Evolutionary conservation across 1,140 invertebrate species (phyloP).

Genomic region (Dryas iulia): DNA sequence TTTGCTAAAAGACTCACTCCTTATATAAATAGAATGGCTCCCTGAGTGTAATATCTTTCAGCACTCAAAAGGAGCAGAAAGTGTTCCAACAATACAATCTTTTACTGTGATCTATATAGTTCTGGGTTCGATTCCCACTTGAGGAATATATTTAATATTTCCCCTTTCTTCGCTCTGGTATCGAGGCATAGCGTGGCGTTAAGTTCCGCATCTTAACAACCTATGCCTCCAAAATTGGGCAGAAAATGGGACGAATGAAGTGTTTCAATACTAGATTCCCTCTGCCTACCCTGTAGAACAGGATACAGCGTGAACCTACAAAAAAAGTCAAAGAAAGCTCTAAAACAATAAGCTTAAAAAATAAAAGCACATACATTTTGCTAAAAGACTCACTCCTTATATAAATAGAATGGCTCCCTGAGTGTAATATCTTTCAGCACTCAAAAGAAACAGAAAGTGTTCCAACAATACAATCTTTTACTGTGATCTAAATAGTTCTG

Average conservation of each 20-base stretch:
- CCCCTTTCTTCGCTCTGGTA: no score
- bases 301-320: no score
- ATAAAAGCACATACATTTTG: not conserved
- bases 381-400: not conserved
- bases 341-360: not conserved
- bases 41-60: not conserved
- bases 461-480: constrained; percentile 3
- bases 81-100: not conserved
- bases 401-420: not conserved
- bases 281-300: no score
- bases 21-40: constrained; percentile 1
- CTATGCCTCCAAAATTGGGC: no score
- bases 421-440: not conserved
- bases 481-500: constrained; percentile 1
- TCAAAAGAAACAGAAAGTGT: not conserved
- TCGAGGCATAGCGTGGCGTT: no score
- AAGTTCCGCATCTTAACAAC: no score
- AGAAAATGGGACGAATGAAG: no score
- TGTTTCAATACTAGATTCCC: no score
- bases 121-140: no score
- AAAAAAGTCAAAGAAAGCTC: not conserved
- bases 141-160: no score
- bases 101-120: constrained; percentile 1
- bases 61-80: not conserved
- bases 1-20: not conserved